A percentile compares a stretch with the other conserved stretches of the same genome.
These are phyloP conservation scores for Drosophila fuyamai DNA, from an alignment of 1,140 invertebrate genomes.

Conservation along the genomic window DNA sequence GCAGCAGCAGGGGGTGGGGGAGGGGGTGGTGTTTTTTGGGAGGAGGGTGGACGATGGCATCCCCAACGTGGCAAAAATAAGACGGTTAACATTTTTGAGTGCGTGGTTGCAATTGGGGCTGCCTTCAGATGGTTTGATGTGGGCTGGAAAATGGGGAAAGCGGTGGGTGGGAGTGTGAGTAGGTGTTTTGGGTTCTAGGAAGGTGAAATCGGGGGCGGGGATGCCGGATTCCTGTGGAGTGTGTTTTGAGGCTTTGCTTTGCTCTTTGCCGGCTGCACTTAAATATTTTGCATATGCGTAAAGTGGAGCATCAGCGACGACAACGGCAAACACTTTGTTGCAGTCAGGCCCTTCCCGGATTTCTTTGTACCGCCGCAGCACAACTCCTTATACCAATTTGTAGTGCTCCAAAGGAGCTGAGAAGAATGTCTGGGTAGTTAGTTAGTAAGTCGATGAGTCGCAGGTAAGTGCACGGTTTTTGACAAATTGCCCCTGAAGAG, in stretches of 20 bases:
- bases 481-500: neutral
- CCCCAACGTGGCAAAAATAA: conserved; percentile 64
- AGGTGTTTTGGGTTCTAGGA: conserved; percentile 1
- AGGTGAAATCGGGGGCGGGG: conserved; percentile 3
- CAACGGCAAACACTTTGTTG: conserved; percentile 62
- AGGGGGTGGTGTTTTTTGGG: conserved; percentile 3
- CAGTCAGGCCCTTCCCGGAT: conserved; percentile 30
- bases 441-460: conserved; percentile 9
- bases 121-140: conserved; percentile 39
- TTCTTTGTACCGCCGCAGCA: conserved; percentile 12
- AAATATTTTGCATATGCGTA: conserved; percentile 80
- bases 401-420: conserved; percentile 19
- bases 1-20: neutral
- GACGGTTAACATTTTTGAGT: conserved; percentile 77
- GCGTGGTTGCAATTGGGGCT: conserved; percentile 48
- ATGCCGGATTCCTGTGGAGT: conserved; percentile 36
- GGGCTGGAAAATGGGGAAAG: conserved; percentile 5
- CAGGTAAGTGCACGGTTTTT: conserved; percentile 17
- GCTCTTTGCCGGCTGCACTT: conserved; percentile 77
- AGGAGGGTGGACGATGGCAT: neutral
- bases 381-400: conserved; percentile 37
- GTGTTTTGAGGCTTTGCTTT: conserved; percentile 68
- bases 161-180: neutral
- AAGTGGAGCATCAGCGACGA: conserved; percentile 61
- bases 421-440: conserved; percentile 19